Base-by-base conservation (phyloP, 2,113 vertebrate genomes). In the Hemichromis elongatus region DNA sequence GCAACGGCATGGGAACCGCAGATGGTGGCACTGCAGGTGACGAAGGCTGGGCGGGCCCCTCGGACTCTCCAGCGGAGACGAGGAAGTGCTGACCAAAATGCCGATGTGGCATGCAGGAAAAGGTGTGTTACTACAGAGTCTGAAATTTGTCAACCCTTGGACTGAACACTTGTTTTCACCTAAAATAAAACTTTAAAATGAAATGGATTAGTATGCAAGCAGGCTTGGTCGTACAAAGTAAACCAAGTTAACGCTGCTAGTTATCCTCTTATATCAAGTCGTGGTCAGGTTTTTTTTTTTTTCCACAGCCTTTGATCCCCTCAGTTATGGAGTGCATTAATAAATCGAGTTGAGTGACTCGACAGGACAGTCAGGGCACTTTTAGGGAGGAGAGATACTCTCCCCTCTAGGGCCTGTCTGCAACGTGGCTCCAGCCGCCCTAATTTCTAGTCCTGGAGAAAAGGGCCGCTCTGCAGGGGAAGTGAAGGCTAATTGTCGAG, bases 401-500 rank as follows among this genome's bases (percentile, higher is more conserved):
- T 63, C n/a, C 19, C 77, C 56, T 1, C 40, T 24, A 14, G 83
- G 80, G 45, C 47, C 80, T 79, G 80, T 86, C 80, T 84, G 2
- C 61, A 26, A 37, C 30, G 12, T 50, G 84, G 82, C 89, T 86
- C 77, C 50, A 1, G 11, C 82, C 9, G 81, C 19, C 88, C 89
- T 87, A 91, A 84, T 90, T 92, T 84, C 40, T 21, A 68, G 24
- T 56, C 52, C 28, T 8, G 55, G 35, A 77, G 79, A 82, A 54
- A 56, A 63, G 53, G 35, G 24, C 4, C 24, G 3, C 33, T 82
- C 73, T 35, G 75, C 40, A 73, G 80, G 47, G 68, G 77, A 56
- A 45, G 28, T 19, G 68, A 47, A 66, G 88, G 91, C 55, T 85
- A 86, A 91, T 89, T 88, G 86, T 88, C 30, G 37, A 14, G 90